These are phyloP conservation scores for Oxycera nigricornis DNA, from an alignment of 2,888 invertebrate species.

Conservation along the genomic window DNA sequence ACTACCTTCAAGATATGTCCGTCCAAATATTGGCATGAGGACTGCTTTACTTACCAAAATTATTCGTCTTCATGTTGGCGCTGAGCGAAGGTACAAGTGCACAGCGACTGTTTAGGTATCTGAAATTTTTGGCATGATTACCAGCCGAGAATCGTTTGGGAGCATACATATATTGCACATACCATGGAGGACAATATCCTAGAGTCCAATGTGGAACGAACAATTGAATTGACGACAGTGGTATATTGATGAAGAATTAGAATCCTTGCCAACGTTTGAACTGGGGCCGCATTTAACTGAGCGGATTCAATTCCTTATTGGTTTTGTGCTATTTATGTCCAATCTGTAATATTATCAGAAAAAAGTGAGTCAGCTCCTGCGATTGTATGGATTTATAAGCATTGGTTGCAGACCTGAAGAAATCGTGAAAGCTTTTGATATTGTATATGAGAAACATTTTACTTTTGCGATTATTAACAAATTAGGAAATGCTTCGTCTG, in stretches of 20 bases:
- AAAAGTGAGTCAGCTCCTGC: too few relatives aligned
- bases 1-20: not conserved
- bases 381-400: too few relatives aligned
- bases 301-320: conserved; percentile 8
- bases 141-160: not conserved
- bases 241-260: conserved; percentile 18
- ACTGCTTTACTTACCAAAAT: conserved; percentile 5
- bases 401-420: too few relatives aligned
- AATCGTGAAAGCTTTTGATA: too few relatives aligned
- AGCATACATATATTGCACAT: conserved; percentile 12
- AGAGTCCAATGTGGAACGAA: not conserved
- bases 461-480: too few relatives aligned
- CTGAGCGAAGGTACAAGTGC: not conserved
- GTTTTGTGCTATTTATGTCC: conserved; percentile 13
- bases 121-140: conserved; percentile 22
- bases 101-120: not conserved
- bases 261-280: conserved; percentile 23
- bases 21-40: not conserved
- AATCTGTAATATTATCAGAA: not conserved
- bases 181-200: not conserved
- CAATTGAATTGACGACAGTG: conserved; percentile 1
- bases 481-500: too few relatives aligned
- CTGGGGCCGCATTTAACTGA: not conserved
- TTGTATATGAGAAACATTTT: too few relatives aligned
- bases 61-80: conserved; percentile 10